Conservation (phyloP, 1,140 invertebrate genomes). For the Callitettix versicolor region DNA sequence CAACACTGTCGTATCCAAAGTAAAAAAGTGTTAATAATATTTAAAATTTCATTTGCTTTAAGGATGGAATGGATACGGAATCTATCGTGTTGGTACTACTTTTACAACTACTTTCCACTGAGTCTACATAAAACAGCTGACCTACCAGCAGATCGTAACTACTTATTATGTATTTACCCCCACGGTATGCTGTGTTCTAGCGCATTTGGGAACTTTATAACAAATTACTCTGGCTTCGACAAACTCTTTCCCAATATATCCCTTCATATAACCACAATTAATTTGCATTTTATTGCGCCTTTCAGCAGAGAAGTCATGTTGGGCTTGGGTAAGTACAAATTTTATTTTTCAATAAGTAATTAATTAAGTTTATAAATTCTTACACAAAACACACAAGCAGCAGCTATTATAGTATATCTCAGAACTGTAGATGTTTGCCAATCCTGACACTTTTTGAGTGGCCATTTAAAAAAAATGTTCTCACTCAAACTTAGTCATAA, state of each 20-base stretch:
- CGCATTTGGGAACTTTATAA: constrained; percentile 64
- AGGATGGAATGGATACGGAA: constrained; percentile 46
- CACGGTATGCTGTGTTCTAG: constrained; percentile 78
- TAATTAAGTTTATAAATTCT: too few relatives aligned
- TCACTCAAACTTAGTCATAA: too few relatives aligned
- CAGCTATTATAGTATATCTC: too few relatives aligned
- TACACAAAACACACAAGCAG: too few relatives aligned
- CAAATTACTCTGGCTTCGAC: constrained; percentile 60
- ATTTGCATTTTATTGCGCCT: constrained; percentile 72
- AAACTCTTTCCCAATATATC: constrained; percentile 68
- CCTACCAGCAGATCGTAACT: constrained; percentile 67
- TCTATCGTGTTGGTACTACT: constrained; percentile 59
- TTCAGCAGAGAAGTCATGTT: constrained; percentile 63
- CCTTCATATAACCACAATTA: constrained; percentile 59
- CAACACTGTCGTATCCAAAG: too few relatives aligned
- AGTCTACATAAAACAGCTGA: constrained; percentile 71
- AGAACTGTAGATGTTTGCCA: too few relatives aligned
- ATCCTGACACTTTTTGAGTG: too few relatives aligned
- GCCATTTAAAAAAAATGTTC: too few relatives aligned
- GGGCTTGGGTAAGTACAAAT: constrained; percentile 44
- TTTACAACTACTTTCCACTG: constrained; percentile 74
- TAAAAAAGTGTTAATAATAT: too few relatives aligned
- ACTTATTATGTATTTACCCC: constrained; percentile 79
- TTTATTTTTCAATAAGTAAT: too few relatives aligned
- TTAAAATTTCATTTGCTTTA: not conserved